These are phyloP conservation scores for Onychostruthus taczanowskii DNA, from an alignment of 2,113 vertebrate species.

Conservation along the genomic window DNA sequence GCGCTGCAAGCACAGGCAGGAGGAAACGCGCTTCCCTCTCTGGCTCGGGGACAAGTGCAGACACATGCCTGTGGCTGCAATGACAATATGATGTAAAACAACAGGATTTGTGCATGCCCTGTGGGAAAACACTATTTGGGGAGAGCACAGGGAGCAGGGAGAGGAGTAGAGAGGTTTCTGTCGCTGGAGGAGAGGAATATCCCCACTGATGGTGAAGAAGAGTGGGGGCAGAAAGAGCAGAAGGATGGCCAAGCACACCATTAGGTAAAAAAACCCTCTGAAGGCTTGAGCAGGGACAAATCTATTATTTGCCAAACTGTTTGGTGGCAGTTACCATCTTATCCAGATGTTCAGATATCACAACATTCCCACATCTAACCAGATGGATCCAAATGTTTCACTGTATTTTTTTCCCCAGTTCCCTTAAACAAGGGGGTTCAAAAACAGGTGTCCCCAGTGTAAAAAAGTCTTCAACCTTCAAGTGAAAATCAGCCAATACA, in stretches of 20 bases:
- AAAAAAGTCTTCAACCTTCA: neutral
- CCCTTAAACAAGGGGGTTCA: neutral
- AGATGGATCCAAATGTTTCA: slow-evolving; percentile 25
- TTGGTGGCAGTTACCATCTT: neutral
- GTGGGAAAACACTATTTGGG: neutral
- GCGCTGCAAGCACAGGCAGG: neutral
- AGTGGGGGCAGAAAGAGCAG: neutral
- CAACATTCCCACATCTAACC: neutral
- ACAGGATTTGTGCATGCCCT: neutral
- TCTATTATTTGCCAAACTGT: neutral
- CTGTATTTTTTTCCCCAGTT: neutral
- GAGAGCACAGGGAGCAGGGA: neutral
- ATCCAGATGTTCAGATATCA: neutral
- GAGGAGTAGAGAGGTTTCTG: neutral
- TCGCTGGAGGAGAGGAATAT: neutral
- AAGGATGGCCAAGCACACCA: neutral
- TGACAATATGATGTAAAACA: neutral
- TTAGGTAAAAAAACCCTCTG: neutral
- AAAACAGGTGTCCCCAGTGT: neutral
- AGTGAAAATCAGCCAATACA: neutral
- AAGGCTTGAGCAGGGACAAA: neutral
- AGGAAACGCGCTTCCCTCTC: neutral
- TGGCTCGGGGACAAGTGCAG: neutral
- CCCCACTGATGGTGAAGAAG: neutral
- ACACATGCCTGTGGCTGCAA: neutral